Evolutionary conservation across 2,888 invertebrate species (phyloP), one percentile per base, ranked within the genome.

Genomic region (Eustalomyia histrio): DNA sequence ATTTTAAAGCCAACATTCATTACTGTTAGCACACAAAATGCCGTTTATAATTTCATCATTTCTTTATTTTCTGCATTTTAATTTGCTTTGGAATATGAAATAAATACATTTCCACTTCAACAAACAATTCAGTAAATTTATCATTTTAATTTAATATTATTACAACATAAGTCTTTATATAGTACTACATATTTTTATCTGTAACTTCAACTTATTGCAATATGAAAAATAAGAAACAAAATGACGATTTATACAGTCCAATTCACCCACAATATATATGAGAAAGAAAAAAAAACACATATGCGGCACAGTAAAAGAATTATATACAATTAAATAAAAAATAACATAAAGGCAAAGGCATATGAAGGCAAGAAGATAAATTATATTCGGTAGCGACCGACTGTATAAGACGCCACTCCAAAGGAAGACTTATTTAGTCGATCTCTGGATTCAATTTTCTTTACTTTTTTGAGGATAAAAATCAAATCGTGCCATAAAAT

Each of bases 231-330:
- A 16, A 52, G 14, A 53, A 21, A 53, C 14, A 29, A 55, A 50
- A 57, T 12, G 64, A 60, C 71, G 50, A 71, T 76, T 71, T 65
- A n/a, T 60, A 33, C 50, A 65, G 64, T 21, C 57, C 76, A 65
- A 71, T 76, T 71, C 47, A 53, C 35, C 18, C 52, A 52, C 65
- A 64, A 78, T 29, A 29, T 29, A 4, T 21, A 4, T 21, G 4
- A 2, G 21, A 21, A 29, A 2, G 3, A 4, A 29, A 6, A 29
- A 3, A 29, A 29, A 29, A 7, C 29, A 29, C 29, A 29, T 29
- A 29, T 29, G 29, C 29, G 7, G 7, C 29, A 29, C 5, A 29
- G 29, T 6, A 29, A 29, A 29, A 50, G 33, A 55, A 18, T 43
- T 21, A 29, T 18, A 12, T 63, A 10, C 33, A 75, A 2, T 53